Percentiles rank a stretch among this genome's conserved stretches.
Conservation (phyloP, 2,113 vertebrate genomes). For the Raja brachyura region DNA sequence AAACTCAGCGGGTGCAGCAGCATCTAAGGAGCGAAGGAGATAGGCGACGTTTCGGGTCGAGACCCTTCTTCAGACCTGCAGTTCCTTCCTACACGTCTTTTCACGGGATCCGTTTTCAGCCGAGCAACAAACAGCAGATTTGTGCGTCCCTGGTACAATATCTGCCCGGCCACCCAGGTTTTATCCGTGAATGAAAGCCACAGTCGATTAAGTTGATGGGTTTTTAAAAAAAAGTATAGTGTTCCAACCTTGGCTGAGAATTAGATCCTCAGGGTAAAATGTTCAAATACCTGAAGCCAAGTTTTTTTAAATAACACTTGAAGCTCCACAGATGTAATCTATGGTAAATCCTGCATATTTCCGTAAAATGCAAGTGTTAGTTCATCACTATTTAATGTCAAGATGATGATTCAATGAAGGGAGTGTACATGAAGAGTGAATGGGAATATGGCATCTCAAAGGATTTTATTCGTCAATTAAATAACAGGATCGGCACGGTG, state of each 20-base stretch:
- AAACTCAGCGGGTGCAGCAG: no score
- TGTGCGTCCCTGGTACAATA: no score
- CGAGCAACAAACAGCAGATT: background rate
- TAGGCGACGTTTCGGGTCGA: no score
- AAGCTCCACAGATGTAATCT: background rate
- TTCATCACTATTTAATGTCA: background rate
- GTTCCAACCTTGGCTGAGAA: background rate
- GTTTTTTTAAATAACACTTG: background rate
- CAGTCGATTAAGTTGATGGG: background rate
- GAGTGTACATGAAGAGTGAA: background rate
- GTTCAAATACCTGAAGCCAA: background rate
- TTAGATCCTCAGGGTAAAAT: slow-evolving; percentile 5
- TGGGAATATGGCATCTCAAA: background rate
- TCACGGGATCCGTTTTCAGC: background rate
- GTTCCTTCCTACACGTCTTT: background rate
- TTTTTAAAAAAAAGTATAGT: background rate
- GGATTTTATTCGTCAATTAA: background rate
- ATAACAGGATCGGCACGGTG: no score
- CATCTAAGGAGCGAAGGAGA: no score
- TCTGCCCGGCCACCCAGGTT: background rate
- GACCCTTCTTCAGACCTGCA: no score
- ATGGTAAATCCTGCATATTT: background rate
- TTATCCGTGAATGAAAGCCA: background rate
- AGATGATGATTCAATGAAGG: background rate
- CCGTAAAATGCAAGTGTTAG: background rate